Conservation (phyloP, 2,113 vertebrate genomes). For the Tychaedon coryphoeus region DNA sequence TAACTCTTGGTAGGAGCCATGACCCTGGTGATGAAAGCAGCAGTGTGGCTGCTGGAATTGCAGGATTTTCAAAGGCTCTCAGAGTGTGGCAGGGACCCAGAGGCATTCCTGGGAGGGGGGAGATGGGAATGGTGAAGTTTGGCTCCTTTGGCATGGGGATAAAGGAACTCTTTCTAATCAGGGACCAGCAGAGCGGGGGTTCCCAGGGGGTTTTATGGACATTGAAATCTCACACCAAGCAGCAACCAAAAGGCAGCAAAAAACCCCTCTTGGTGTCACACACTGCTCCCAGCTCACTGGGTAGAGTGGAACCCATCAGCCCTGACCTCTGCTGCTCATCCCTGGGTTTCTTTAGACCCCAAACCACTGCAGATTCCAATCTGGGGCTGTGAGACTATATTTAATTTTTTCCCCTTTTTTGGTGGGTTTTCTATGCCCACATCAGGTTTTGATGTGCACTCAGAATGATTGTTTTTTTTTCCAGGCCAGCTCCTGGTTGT, state of each 20-base stretch:
- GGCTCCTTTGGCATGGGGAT: neutral
- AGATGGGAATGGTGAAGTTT: neutral
- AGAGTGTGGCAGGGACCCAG: neutral
- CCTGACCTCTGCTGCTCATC: accelerated
- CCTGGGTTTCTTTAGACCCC: neutral
- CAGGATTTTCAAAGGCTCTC: neutral
- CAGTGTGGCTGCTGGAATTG: neutral
- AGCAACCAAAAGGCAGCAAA: neutral
- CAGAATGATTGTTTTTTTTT: neutral
- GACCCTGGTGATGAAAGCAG: neutral
- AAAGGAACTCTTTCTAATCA: conserved; percentile 28
- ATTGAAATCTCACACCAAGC: conserved; percentile 17
- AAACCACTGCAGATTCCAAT: neutral
- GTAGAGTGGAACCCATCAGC: neutral
- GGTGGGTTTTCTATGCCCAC: accelerated
- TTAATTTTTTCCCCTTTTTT: accelerated
- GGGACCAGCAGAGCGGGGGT: neutral
- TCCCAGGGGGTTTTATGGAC: conserved; percentile 5
- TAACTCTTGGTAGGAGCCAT: neutral
- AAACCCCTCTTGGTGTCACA: neutral
- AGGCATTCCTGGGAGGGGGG: neutral
- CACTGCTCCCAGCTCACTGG: neutral
- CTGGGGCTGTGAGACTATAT: neutral
- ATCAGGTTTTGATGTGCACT: neutral
- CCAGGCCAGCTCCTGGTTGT: neutral